Conservation (phyloP, 2,113 vertebrate species). For the Phrynosoma platyrhinos region DNA sequence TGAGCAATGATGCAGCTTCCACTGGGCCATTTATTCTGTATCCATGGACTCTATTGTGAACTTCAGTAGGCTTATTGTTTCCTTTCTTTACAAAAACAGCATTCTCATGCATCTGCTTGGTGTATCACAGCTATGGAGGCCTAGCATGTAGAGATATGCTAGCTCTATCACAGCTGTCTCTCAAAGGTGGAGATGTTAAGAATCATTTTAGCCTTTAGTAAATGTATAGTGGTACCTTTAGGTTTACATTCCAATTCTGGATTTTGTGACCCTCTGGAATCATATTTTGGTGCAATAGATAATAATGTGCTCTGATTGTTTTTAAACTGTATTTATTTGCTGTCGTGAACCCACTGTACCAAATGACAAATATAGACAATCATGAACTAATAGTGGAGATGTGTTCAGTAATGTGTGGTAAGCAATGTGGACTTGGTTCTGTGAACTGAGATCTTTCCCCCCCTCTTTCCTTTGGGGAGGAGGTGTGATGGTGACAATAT, state of each 20-base stretch:
- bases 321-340: slow-evolving; percentile 17
- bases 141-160: background rate
- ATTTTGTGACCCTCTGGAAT: slow-evolving; percentile 26
- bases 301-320: background rate
- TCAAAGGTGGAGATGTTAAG: background rate
- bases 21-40: background rate
- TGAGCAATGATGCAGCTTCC: background rate
- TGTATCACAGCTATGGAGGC: background rate
- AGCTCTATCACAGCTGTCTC: background rate
- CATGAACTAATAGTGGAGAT: slow-evolving; percentile 25
- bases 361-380: slow-evolving; percentile 69
- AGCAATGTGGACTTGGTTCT: slow-evolving; percentile 24
- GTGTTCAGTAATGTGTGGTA: slow-evolving; percentile 33
- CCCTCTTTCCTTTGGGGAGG: no score
- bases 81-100: background rate
- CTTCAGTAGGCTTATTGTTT: slow-evolving; percentile 4
- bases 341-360: slow-evolving; percentile 56
- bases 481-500: background rate
- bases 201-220: background rate
- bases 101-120: background rate
- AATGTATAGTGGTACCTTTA: background rate
- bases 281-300: slow-evolving; percentile 33
- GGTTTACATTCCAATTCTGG: slow-evolving; percentile 40
- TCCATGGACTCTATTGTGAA: background rate
- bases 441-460: slow-evolving; percentile 9